Base-by-base conservation (phyloP, 2,797 vertebrate genomes). In the Pelobates cultripes region DNA sequence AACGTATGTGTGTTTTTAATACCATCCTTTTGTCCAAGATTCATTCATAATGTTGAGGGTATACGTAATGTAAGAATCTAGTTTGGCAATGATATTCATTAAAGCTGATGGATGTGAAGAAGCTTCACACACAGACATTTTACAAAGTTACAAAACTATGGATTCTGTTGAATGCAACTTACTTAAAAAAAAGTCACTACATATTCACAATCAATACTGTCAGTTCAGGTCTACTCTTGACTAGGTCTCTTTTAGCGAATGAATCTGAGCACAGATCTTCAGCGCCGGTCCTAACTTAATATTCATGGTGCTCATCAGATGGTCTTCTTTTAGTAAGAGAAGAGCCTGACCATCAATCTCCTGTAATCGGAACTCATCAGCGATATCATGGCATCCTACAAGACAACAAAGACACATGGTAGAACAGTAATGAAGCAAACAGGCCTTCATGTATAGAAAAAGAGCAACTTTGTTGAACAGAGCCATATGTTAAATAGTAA, bases 281-380 rank as follows among this genome's bases (percentile, higher is more conserved):
- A 99, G 93, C 4, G 98, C 98, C 0, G 98, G 98, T 73, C 98
- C 98, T 85, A 99, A 93, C 91, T 99, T 99, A 91, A 99, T 99
- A 88, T 99, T 99, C 98, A 99, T 99, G 89, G 98, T 97, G 89
- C 97, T 97, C 95, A 99, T 99, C 76, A 99, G 97, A 88, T 99
- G 98, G 83, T 99, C 98, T 90, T 99, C 98, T 85, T 97, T 96
- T 83, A 99, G 91, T 76, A 99, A 92, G 84, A 99, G 92, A 86
- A 99, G 96, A 77, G 98, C 98, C 90, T 99, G 98, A 41, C 98
- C 98, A 70, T 99, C 98, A 68, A 99, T 99, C 91, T 99, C 98
- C 92, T 99, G 98, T 28, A 96, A 96, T 92, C 97, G 93, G 90
- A 99, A 99, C 87, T 99, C 97, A 86, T 96, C 93, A 0, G 97